Evolutionary conservation across 1,140 invertebrate species (phyloP).

Genomic region (Drosophila seguyi): DNA sequence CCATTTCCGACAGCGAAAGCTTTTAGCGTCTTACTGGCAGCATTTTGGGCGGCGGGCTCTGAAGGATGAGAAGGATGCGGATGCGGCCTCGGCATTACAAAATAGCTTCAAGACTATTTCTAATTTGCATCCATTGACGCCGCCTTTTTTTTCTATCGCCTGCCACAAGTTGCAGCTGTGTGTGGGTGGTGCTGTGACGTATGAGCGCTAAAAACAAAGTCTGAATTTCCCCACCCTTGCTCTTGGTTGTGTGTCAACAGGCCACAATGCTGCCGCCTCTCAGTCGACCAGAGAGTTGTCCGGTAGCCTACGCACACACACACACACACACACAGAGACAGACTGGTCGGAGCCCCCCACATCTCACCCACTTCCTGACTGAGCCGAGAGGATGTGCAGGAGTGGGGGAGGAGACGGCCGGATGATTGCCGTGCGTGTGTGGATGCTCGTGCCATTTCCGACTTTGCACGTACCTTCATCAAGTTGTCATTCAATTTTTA

Average conservation of each 20-base stretch:
- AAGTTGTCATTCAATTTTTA: slow-evolving; percentile 84
- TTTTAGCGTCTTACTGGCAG: slow-evolving; percentile 58
- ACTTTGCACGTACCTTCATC: slow-evolving; percentile 83
- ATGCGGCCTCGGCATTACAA: slow-evolving; percentile 70
- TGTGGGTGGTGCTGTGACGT: slow-evolving; percentile 32
- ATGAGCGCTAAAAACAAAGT: slow-evolving; percentile 56
- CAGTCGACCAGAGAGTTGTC: slow-evolving; percentile 51
- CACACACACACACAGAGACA: slow-evolving; percentile 13
- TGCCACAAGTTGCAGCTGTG: slow-evolving; percentile 49
- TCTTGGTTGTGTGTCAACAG: slow-evolving; percentile 67
- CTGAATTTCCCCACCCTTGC: slow-evolving; percentile 51
- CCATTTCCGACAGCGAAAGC: slow-evolving; percentile 62
- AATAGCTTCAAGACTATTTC: slow-evolving; percentile 71
- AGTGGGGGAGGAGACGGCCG: slow-evolving; percentile 10
- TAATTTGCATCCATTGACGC: slow-evolving; percentile 81
- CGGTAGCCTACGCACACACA: slow-evolving; percentile 20
- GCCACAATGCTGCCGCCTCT: slow-evolving; percentile 68
- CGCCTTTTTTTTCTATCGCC: slow-evolving; percentile 64
- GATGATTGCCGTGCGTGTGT: slow-evolving; percentile 49
- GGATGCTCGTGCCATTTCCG: slow-evolving; percentile 73
- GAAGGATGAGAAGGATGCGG: slow-evolving; percentile 32
- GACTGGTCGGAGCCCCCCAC: slow-evolving; percentile 3
- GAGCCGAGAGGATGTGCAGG: slow-evolving; percentile 15
- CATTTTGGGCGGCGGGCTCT: slow-evolving; percentile 36
- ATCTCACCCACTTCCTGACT: slow-evolving; percentile 13